These are phyloP conservation scores for Pycnomerus fuliginosus DNA, from an alignment of 2,888 invertebrate genomes.

Conservation along the genomic window DNA sequence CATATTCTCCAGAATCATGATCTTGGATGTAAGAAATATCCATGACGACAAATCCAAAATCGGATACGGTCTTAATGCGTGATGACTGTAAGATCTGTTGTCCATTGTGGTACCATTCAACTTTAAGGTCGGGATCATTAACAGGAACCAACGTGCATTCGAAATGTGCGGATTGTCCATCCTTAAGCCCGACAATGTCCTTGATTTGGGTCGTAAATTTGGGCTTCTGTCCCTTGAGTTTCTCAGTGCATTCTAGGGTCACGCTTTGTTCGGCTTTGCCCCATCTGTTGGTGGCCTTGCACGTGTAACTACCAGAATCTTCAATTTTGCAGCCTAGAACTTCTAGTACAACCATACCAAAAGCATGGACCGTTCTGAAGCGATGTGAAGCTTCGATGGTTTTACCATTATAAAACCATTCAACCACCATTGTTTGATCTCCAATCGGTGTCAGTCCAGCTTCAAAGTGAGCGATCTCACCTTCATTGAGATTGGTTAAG, in stretches of 20 bases:
- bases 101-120: conserved; percentile 97
- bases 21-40: conserved; percentile 93
- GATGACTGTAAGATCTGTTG: conserved; percentile 85
- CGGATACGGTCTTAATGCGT: conserved; percentile 89
- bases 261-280: conserved; percentile 86
- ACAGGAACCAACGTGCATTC: conserved; percentile 93
- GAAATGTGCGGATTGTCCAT: conserved; percentile 92
- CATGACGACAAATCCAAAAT: conserved; percentile 92
- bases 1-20: conserved; percentile 91
- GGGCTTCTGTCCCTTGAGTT: conserved; percentile 82
- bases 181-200: conserved; percentile 80
- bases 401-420: conserved; percentile 95
- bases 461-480: conserved; percentile 97
- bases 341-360: conserved; percentile 96
- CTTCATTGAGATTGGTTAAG: conserved; percentile 82
- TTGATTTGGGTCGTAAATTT: conserved; percentile 86
- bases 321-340: conserved; percentile 90
- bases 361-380: conserved; percentile 90
- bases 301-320: conserved; percentile 88
- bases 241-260: conserved; percentile 79
- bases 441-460: conserved; percentile 92
- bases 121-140: conserved; percentile 89
- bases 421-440: conserved; percentile 90
- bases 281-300: conserved; percentile 86
- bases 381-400: conserved; percentile 86